Evolutionary conservation across 2,888 invertebrate genomes (phyloP).

Genomic region (Conistra vaccinii): DNA sequence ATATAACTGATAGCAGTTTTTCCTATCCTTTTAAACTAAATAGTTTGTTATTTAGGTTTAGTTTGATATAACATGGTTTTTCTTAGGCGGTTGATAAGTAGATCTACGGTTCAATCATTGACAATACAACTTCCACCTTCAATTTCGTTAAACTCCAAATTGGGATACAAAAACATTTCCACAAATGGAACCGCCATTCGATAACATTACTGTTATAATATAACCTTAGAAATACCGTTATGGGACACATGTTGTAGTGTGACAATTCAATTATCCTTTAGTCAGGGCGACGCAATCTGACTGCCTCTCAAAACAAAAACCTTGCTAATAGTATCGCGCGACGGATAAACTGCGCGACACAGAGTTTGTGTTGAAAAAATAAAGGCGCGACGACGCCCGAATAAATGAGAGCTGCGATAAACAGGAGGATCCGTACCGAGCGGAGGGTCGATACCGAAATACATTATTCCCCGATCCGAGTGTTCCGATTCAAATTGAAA

Average conservation of each 20-base stretch:
- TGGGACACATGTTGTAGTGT: conserved; percentile 75
- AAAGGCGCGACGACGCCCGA: conserved; percentile 90
- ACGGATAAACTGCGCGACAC: conserved; percentile 87
- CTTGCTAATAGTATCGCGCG: conserved; percentile 86
- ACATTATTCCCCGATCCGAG: conserved; percentile 91
- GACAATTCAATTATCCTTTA: conserved; percentile 87
- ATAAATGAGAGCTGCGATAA: conserved; percentile 90
- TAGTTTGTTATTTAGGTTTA: conserved; percentile 20
- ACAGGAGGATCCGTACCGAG: conserved; percentile 89
- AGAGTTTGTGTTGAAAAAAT: conserved; percentile 89
- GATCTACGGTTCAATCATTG: not conserved
- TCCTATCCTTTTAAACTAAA: conserved; percentile 47
- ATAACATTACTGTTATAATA: conserved; percentile 22
- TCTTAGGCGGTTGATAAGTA: not conserved
- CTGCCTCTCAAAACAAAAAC: conserved; percentile 87
- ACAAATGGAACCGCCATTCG: conserved; percentile 21
- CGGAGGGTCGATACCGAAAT: conserved; percentile 90
- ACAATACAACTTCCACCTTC: not conserved
- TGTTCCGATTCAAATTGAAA: conserved; percentile 91
- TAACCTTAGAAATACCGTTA: conserved; percentile 64
- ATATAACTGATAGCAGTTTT: conserved; percentile 62
- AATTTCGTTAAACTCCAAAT: conserved; percentile 6
- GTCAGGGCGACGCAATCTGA: conserved; percentile 83
- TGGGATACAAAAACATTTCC: not conserved
- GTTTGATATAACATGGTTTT: not conserved